phyloP scores from a whole-genome alignment of 1,140 invertebrate species.

The Lepidurus packardi region DNA sequence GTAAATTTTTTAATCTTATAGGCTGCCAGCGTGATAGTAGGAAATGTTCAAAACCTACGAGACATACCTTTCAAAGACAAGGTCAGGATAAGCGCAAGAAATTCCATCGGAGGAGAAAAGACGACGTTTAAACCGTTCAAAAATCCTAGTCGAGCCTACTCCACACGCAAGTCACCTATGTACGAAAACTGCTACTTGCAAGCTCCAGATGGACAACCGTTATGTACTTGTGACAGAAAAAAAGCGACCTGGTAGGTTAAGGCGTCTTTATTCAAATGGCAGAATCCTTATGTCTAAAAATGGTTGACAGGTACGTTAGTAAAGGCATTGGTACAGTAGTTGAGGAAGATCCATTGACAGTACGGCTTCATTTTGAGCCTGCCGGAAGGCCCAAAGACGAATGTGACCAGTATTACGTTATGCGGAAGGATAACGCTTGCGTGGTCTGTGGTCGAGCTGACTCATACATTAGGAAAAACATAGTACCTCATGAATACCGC shows the following conservation, averaged over 20 bases:
- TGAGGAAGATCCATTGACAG: conserved; percentile 62
- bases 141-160: conserved; percentile 38
- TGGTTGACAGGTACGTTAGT: conserved; percentile 52
- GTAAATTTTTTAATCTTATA: not conserved
- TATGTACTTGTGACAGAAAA: conserved; percentile 73
- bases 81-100: not conserved
- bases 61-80: conserved; percentile 16
- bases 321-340: conserved; percentile 61
- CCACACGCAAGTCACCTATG: conserved; percentile 57
- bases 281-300: conserved; percentile 4
- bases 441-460: conserved; percentile 70
- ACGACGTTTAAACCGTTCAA: not conserved
- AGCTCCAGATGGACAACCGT: conserved; percentile 68
- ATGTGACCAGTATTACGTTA: conserved; percentile 65
- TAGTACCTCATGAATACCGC: conserved; percentile 77
- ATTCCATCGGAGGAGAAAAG: not conserved
- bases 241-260: conserved; percentile 67
- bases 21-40: conserved; percentile 23
- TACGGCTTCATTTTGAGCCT: conserved; percentile 73
- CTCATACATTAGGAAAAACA: conserved; percentile 68
- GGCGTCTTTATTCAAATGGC: conserved; percentile 26
- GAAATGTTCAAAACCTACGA: conserved; percentile 1
- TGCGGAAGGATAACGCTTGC: conserved; percentile 71
- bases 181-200: conserved; percentile 74
- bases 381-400: conserved; percentile 63